phyloP scores from a whole-genome alignment of 2,113 vertebrate species.

The Callaeas wilsoni region DNA sequence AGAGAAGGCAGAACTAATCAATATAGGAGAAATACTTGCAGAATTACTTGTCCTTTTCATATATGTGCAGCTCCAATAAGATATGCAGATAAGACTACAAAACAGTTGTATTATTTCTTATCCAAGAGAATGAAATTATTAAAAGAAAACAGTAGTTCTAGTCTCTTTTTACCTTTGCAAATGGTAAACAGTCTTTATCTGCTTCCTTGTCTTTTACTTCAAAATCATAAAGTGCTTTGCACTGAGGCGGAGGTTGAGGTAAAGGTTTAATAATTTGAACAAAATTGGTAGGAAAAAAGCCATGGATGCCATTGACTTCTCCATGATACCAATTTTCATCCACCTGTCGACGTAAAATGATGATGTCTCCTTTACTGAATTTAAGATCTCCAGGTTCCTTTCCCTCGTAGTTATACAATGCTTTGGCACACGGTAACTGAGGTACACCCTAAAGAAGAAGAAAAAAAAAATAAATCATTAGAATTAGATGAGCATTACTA shows the following conservation, averaged over 20 bases:
- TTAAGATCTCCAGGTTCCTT: conserved; percentile 97
- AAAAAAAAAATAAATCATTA: neutral
- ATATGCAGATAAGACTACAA: neutral
- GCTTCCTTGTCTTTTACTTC: conserved; percentile 99
- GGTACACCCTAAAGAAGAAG: conserved; percentile 79
- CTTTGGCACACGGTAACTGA: conserved; percentile 97
- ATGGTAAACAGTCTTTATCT: conserved; percentile 97
- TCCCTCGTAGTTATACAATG: conserved; percentile 97
- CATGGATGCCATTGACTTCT: conserved; percentile 92
- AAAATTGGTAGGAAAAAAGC: conserved; percentile 98
- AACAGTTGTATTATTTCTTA: neutral
- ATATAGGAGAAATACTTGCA: neutral
- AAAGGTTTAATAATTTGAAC: conserved; percentile 98
- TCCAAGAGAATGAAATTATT: neutral
- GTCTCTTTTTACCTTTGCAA: conserved; percentile 85
- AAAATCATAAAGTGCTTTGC: conserved; percentile 98
- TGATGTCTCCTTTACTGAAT: conserved; percentile 95
- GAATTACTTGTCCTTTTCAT: neutral
- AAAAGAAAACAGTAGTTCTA: neutral
- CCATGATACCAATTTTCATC: conserved; percentile 99
- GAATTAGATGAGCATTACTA: neutral
- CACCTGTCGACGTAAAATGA: conserved; percentile 95
- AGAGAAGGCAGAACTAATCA: neutral
- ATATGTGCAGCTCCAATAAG: neutral
- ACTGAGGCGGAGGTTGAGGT: conserved; percentile 96